phyloP scores from a whole-genome alignment of 2,888 invertebrate species.

The Mongoloraphidia duomilia region DNA sequence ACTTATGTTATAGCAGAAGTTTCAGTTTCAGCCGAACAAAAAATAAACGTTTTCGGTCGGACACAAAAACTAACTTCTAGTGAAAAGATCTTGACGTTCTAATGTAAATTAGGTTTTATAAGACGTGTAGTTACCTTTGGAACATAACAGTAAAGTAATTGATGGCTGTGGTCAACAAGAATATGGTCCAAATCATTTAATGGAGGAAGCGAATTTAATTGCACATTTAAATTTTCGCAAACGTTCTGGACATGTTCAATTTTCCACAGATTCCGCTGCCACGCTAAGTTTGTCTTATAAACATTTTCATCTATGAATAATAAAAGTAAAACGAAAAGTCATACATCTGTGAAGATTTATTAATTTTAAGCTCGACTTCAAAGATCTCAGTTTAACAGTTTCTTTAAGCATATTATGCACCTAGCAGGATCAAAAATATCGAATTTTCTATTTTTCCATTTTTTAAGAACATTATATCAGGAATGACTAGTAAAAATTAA shows the following conservation, averaged over 20 bases:
- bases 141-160: slow-evolving; percentile 81
- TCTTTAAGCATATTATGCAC: neutral
- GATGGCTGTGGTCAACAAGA: slow-evolving; percentile 69
- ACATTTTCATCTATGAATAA: neutral
- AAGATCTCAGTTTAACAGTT: neutral
- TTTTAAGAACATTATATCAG: too few species aligned
- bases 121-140: slow-evolving; percentile 57
- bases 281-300: slow-evolving; percentile 3
- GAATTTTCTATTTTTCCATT: too few species aligned
- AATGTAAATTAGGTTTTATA: neutral
- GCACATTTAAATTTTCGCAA: slow-evolving; percentile 40
- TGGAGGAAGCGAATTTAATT: slow-evolving; percentile 15
- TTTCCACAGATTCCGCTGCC: slow-evolving; percentile 36
- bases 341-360: neutral
- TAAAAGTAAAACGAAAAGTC: neutral
- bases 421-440: neutral
- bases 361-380: too few species aligned
- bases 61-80: too few species aligned
- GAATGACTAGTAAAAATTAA: too few species aligned
- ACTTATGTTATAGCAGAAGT: neutral
- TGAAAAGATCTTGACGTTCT: too few species aligned
- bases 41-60: neutral
- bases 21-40: neutral
- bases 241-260: slow-evolving; percentile 45
- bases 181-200: slow-evolving; percentile 58